Base-by-base conservation (phyloP, 2,888 invertebrate genomes). In the Leucania comma region DNA sequence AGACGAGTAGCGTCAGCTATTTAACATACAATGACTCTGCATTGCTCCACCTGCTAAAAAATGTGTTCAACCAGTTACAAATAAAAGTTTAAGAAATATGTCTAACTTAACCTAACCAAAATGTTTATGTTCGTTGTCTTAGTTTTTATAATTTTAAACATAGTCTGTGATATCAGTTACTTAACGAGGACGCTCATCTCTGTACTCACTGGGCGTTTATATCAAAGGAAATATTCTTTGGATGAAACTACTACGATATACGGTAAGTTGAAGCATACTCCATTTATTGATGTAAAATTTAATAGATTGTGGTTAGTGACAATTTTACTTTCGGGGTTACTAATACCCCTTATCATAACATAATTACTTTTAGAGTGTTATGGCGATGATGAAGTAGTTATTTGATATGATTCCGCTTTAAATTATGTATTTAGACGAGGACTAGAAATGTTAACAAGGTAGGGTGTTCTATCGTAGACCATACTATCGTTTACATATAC, bases 151-250 rank as follows among this genome's bases (percentile, higher is more conserved):
- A 83, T 97, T 42, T 89, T 97, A 10, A 97, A 97, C 87, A 93
- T 96, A 62, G 89, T 97, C 68, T 96, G 97, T 85, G 98, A 98
- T 92, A 92, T 98, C 56, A 97, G 98, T 91, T 98, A 98, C 91
- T 97, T 98, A 88, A 89, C 97, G 79, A 96, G 98, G 85, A 97
- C 97, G 90, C 95, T 97, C 82, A 93, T 98, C 82, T 97, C 97
- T 81, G 97, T 98, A 59, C 84, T 97, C 79, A 93, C 97, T 79
- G 97, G 97, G 38, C 96, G 97, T 75, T 96, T 97, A 74, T 97
- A 97, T 88, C 97, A 97, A 92, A 96, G 96, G 72, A 96, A 95
- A 85, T 96, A 96, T 73, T 96, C 96, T 87, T 96, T 98, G 82
- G 93, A 97, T 80, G 97, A 98, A 87, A 96, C 97, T 82, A 97